Evolutionary conservation across 2,113 vertebrate genomes (phyloP).

Genomic region (Butastur rufipennis): DNA sequence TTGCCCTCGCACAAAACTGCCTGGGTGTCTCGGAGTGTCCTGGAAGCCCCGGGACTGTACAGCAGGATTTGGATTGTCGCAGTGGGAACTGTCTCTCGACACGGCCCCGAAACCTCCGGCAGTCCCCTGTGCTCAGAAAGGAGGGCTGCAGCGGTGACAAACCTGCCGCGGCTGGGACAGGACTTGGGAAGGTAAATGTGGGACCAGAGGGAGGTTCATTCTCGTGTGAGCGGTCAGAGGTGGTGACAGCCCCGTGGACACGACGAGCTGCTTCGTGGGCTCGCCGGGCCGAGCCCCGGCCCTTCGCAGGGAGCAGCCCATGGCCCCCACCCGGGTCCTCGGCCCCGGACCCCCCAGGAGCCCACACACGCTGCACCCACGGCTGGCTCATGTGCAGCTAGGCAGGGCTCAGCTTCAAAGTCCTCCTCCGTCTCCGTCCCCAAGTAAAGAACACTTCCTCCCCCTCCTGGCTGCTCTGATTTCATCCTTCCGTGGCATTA

Average conservation of each 20-base stretch:
- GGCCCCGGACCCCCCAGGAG: neutral
- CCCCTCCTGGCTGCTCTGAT: slow-evolving; percentile 56
- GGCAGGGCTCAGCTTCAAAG: neutral
- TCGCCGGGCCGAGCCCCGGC: accelerated
- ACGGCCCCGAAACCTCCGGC: accelerated
- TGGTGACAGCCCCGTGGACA: accelerated
- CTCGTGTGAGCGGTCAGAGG: accelerated
- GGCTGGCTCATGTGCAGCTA: neutral
- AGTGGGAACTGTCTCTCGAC: accelerated
- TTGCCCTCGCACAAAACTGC: neutral
- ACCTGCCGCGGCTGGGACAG: neutral
- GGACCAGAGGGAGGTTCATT: accelerated
- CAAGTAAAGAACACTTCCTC: slow-evolving; percentile 36
- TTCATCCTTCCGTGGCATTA: neutral
- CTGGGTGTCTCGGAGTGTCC: neutral
- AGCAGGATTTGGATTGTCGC: neutral
- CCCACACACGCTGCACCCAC: neutral
- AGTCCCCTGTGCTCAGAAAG: neutral
- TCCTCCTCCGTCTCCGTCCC: neutral
- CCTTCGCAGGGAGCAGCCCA: neutral
- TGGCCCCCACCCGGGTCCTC: neutral
- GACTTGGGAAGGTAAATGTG: accelerated
- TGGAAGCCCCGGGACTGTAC: accelerated
- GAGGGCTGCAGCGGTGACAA: neutral
- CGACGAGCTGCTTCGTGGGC: accelerated